Evolutionary conservation across 2,797 vertebrate species (phyloP), one percentile per base, ranked within the genome.

Genomic region (Poecilia velifera): DNA sequence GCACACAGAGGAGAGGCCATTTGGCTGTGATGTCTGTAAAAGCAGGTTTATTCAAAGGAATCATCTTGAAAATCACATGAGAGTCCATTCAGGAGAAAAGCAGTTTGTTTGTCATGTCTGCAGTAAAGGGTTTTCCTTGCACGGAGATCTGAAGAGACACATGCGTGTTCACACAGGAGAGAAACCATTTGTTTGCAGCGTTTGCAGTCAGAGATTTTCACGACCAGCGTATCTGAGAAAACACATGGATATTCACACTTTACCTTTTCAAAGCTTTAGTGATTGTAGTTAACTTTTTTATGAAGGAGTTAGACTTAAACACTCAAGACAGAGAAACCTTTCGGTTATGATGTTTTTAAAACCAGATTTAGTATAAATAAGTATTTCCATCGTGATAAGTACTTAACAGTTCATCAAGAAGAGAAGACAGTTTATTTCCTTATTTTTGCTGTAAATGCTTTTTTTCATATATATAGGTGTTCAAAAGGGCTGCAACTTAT

Each of bases 11-110:
- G 51, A 71, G 25, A 71, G 68, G 25, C 68, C 68, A 7, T 71
- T n/a, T 16, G 47, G 36, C n/a, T 55, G 72, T n/a, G 72, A 41
- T 4, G 49, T 74, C 22, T 74, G 72, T 25, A 73, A 73, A 39
- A 73, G 49, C 47, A 53, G 46, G 51, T 53, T 73, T 36, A 73
- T 49, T 53, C 47, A 73, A 39, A 71, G 68, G 47, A 73, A 73
- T 53, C 46, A 51, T 53, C 46, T 72, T 18, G 71, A 72, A 72
- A 72, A 31, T 47, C n/a, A 46, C 45, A 47, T 72, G 43, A 31
- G 28, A 34, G 43, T 34, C 16, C 71, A 72, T 31, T 47, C 71
- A 31, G 45, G 45, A 72, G n/a, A 72, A 18, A 72, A 72, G 20
- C 43, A 18, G 16, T 72, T 72, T 47, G 14, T 18, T 46, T 31